Base-by-base conservation (phyloP, 1,140 invertebrate species). In the Maniola jurtina region DNA sequence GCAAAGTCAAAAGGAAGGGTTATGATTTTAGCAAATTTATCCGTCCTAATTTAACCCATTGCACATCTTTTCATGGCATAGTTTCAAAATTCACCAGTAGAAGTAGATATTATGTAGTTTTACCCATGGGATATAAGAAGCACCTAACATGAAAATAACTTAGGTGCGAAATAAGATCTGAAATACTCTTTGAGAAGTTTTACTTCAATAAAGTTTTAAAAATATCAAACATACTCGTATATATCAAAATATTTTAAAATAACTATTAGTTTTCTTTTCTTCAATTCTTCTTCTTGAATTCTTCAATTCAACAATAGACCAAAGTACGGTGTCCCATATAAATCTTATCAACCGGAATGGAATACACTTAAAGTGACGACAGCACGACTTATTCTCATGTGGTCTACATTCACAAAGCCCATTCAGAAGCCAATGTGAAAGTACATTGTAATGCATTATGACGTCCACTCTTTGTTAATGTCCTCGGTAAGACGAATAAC, bases 371-470 rank as follows among this genome's bases (percentile, higher is more conserved):
- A 61, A 68, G 34, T 58, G 79, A 65, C 68, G 80, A 84, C 77
- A 80, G 76, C 61, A 75, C 33, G 70, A 72, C 76, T 71, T 73
- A 73, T 72, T 70, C 78, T 83, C 83, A 83, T 79, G 68, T 79
- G 81, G 73, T 67, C 68, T 58, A 66, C 73, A 72, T 75, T 76
- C 70, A 76, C 65, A 58, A 75, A 71, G 63, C 75, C 68, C 68
- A 77, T 77, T 73, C 72, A 72, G 75, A 60, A 65, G 55, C 57
- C 48, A 64, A 64, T 64, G 66, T 67, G 66, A 67, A 62, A 67
- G 60, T 64, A 45, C 55, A 68, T 63, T 59, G 64, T 61, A 25
- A 36, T 48, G 57, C 52, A 48, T 61, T 65, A 69, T 66, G 63
- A 72, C 71, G 67, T 70, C 67, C 64, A 35, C 42, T 33, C 61